Evolutionary conservation across 2,888 invertebrate species (phyloP).

Genomic region (Tridacna gigas): DNA sequence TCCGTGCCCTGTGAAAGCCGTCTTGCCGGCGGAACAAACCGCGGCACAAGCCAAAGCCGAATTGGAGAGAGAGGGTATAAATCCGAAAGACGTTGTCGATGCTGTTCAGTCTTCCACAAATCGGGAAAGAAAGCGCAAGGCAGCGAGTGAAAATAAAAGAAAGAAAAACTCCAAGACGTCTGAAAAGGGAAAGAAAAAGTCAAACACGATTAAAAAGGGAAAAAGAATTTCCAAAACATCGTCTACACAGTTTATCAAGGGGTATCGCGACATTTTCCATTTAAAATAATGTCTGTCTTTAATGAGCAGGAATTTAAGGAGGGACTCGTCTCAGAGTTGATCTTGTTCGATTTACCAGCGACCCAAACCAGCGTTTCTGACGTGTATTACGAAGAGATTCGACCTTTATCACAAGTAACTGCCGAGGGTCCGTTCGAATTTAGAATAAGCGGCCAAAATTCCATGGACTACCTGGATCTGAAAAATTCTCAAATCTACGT

Average conservation of each 20-base stretch:
- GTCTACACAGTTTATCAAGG: not conserved
- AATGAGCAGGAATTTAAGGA: constrained; percentile 38
- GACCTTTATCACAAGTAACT: constrained; percentile 45
- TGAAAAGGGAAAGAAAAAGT: constrained; percentile 22
- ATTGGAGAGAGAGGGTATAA: constrained; percentile 43
- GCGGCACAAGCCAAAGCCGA: constrained; percentile 38
- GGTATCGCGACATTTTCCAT: constrained; percentile 21
- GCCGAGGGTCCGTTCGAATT: constrained; percentile 49
- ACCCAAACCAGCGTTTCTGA: constrained; percentile 51
- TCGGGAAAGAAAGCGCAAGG: constrained; percentile 12
- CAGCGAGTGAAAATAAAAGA: not conserved
- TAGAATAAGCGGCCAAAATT: constrained; percentile 45
- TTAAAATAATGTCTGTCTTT: constrained; percentile 36
- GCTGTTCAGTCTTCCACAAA: constrained; percentile 20
- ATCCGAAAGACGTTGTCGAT: constrained; percentile 24
- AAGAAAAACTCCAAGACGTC: not conserved
- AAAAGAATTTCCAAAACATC: not conserved
- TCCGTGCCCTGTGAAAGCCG: constrained; percentile 30
- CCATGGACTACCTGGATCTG: constrained; percentile 52
- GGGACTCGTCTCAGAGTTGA: constrained; percentile 28
- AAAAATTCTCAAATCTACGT: constrained; percentile 39
- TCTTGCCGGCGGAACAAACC: constrained; percentile 40
- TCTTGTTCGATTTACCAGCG: constrained; percentile 46
- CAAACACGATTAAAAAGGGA: not conserved
- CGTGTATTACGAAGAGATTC: constrained; percentile 50